Percentiles rank a stretch among this genome's conserved stretches.
Conservation (phyloP, 2,113 vertebrate genomes). For the Cololabis saira region DNA sequence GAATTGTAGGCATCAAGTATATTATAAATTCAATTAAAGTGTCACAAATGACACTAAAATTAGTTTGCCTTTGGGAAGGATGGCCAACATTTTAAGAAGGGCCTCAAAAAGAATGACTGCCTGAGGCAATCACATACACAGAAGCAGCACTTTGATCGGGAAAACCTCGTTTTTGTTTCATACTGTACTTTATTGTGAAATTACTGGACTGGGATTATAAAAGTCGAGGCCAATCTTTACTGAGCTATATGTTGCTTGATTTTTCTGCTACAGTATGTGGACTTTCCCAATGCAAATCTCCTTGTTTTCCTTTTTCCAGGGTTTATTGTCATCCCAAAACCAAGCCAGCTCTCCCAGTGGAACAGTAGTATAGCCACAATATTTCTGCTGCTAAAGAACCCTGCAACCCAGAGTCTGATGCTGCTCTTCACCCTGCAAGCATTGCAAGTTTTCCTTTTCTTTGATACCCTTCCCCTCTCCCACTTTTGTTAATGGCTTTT, state of each 20-base stretch:
- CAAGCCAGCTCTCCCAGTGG: conserved; percentile 97
- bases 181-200: no score
- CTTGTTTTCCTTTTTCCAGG: conserved; percentile 93
- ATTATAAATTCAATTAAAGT: no score
- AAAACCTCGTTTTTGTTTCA: no score
- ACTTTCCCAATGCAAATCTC: conserved; percentile 80
- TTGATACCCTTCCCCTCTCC: conserved; percentile 21
- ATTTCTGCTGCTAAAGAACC: conserved; percentile 87
- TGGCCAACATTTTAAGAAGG: no score
- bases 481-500: conserved; percentile 58
- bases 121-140: no score
- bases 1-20: no score
- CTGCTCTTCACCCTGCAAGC: conserved; percentile 88
- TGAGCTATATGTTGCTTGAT: conserved; percentile 62
- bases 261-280: conserved; percentile 64
- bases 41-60: no score
- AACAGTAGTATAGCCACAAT: conserved; percentile 93
- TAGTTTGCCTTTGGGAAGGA: no score
- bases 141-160: no score
- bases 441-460: conserved; percentile 82
- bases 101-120: no score
- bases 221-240: conserved; percentile 23
- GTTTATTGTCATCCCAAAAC: conserved; percentile 92
- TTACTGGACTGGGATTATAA: conserved; percentile 11
- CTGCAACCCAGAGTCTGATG: conserved; percentile 88